A percentile compares a stretch with the other conserved stretches of the same genome.
Evolutionary conservation across 2,113 vertebrate species (phyloP).

Genomic region (Hyaena hyaena): DNA sequence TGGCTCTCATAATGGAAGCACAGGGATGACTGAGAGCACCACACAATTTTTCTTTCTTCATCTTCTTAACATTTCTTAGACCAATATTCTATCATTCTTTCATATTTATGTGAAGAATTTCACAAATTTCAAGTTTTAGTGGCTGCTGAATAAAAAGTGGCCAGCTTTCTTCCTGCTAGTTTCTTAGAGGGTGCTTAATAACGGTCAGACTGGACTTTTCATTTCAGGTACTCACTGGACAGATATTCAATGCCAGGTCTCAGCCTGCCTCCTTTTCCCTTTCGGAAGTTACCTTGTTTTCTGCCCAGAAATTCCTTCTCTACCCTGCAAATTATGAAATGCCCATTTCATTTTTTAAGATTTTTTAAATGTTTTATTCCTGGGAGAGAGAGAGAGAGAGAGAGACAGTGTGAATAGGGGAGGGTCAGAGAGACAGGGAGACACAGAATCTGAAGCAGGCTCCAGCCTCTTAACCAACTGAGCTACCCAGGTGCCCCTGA

Average conservation of each 20-base stretch:
- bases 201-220: not conserved
- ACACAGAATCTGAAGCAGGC: no score
- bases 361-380: no score
- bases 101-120: not conserved
- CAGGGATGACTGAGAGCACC: not conserved
- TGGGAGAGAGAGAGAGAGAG: no score
- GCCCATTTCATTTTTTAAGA: not conserved
- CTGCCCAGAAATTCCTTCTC: not conserved
- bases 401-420: no score
- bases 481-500: no score
- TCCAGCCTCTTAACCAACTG: no score
- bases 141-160: not conserved
- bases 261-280: not conserved
- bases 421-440: no score
- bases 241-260: not conserved
- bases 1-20: not conserved
- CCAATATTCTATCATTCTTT: not conserved
- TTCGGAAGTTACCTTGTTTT: not conserved
- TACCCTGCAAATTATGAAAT: not conserved
- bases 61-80: not conserved
- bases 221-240: accelerated
- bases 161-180: not conserved
- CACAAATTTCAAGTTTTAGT: not conserved
- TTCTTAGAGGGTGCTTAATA: not conserved
- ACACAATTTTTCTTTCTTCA: not conserved